phyloP scores from a whole-genome alignment of 2,888 invertebrate species.

The Neoitamus cyanurus region DNA sequence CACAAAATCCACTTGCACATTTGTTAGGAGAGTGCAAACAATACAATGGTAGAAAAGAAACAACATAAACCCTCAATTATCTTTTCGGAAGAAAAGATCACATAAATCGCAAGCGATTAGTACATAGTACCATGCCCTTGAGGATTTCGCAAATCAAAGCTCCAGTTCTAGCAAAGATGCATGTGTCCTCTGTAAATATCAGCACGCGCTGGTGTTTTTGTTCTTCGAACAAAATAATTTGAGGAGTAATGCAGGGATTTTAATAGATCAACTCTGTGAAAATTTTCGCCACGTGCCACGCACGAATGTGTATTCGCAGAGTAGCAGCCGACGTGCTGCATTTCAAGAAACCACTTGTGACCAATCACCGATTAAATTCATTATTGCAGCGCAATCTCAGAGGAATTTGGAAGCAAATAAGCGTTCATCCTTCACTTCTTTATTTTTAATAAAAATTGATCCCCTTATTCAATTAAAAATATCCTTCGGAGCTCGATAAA shows the following conservation, averaged over 20 bases:
- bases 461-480: background rate
- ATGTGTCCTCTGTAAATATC: background rate
- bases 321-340: background rate
- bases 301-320: background rate
- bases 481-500: background rate
- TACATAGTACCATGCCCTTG: background rate
- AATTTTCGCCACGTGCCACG: background rate
- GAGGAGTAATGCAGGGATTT: background rate
- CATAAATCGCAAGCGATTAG: background rate
- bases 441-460: background rate
- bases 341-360: background rate
- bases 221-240: background rate
- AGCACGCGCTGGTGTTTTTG: background rate
- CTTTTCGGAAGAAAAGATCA: background rate
- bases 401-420: background rate
- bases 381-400: background rate
- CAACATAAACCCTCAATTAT: background rate
- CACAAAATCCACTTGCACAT: too few relatives aligned
- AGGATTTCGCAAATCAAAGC: background rate
- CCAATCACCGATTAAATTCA: background rate
- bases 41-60: background rate
- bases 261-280: background rate
- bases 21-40: background rate
- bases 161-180: background rate
- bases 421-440: background rate